These are phyloP conservation scores for Habropoda laboriosa DNA, from an alignment of 1,140 invertebrate species.

Conservation along the genomic window DNA sequence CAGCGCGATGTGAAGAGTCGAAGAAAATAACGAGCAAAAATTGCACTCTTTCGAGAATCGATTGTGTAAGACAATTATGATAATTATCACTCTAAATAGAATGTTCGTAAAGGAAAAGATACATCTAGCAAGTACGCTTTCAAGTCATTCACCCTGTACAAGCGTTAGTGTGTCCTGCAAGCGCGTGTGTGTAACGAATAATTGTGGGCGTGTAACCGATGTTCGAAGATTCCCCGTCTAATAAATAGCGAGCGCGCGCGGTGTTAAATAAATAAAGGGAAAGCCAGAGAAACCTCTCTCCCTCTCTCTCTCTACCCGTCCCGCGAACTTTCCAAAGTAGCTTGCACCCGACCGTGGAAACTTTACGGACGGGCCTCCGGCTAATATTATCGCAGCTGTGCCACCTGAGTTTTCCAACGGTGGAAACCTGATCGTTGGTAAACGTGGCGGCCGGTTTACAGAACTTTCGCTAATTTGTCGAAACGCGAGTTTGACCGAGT, in stretches of 20 bases:
- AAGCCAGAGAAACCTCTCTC: neutral
- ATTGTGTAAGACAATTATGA: too few species aligned
- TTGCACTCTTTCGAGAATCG: too few species aligned
- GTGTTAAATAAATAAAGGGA: conserved; percentile 63
- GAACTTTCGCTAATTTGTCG: conserved; percentile 33
- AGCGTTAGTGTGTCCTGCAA: neutral
- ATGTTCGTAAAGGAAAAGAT: too few species aligned
- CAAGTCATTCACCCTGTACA: neutral
- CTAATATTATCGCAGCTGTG: conserved; percentile 37
- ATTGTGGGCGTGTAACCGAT: conserved; percentile 20
- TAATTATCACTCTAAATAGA: too few species aligned
- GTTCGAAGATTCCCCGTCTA: conserved; percentile 36
- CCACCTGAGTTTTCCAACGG: conserved; percentile 20
- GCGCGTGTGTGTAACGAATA: neutral
- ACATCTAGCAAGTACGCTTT: neutral
- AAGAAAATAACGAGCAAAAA: too few species aligned
- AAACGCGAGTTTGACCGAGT: conserved; percentile 16
- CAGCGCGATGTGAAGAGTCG: too few species aligned
- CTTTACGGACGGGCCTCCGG: conserved; percentile 1
- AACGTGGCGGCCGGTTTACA: neutral
- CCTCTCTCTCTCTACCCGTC: neutral
- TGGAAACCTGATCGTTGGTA: conserved; percentile 21
- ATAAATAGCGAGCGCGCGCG: conserved; percentile 48
- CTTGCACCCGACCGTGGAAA: conserved; percentile 19
- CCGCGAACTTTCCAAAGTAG: conserved; percentile 25